Evolutionary conservation across 2,888 invertebrate genomes (phyloP), one percentile per base, ranked within the genome.

Genomic region (Tubulanus polymorphus): DNA sequence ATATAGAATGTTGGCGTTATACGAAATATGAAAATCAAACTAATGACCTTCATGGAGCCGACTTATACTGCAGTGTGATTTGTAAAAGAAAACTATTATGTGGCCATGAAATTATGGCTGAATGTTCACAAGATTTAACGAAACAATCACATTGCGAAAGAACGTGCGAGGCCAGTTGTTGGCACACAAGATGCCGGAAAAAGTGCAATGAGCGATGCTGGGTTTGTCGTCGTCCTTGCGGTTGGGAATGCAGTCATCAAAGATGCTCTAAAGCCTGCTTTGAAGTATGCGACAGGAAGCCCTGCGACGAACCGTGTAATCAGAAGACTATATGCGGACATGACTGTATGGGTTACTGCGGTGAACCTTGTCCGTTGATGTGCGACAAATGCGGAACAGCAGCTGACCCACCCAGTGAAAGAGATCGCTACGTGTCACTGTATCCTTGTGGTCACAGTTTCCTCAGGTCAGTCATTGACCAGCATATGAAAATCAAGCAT

Each of bases 321-420:
- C 67, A 66, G 60, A 57, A 15, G n/a, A 65, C 76, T 3, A 45
- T 63, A 48, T 88, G 87, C 76, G 79, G 80, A 0, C 87, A 87
- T 77, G 68, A 70, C 12, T 72, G 88, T 75, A 81, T 85, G 68
- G 87, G 88, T 23, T 82, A 86, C 50, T 89, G 89, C 79, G 87
- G 86, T 18, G 88, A 88, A 74, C 81, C 79, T 5, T 87, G 87
- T 74, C 86, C 86, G 27, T 73, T 75, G 37, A 66, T 84, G 51
- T 88, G 88, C 77, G 74, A 80, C 25, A 41, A 5, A 8, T 41
- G 41, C 41, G 3, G 15, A 3, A 8, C 41, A 41, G 65, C 67
- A 3, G 63, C 70, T 3, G 3, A 80, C 80, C 61, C 60, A 37
- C 29, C 72, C 78, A n/a, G n/a, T n/a, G n/a, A n/a, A n/a, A n/a